phyloP scores from a whole-genome alignment of 1,140 invertebrate genomes.

The Tetraneura akinire region DNA sequence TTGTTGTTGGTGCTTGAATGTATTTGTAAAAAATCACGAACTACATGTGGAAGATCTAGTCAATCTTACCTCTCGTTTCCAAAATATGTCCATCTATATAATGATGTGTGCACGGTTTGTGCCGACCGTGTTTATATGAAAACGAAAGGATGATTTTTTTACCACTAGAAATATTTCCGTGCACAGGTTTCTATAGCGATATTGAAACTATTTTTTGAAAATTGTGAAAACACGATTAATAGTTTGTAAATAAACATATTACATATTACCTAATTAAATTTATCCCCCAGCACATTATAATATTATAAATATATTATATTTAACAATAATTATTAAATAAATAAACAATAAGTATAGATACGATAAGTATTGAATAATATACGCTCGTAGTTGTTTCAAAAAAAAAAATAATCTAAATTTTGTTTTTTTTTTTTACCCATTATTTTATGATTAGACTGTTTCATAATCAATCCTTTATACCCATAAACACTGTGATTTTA shows the following conservation, averaged over 20 bases:
- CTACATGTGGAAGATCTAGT: conserved; percentile 40
- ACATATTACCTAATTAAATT: too few species aligned
- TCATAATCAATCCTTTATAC: conserved; percentile 9
- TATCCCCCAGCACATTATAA: not conserved
- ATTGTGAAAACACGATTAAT: not conserved
- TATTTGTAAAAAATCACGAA: conserved; percentile 26
- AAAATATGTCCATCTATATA: not conserved
- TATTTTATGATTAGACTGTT: conserved; percentile 16
- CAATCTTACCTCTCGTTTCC: conserved; percentile 30
- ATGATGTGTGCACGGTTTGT: not conserved
- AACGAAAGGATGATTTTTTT: too few species aligned
- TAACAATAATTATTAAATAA: not conserved
- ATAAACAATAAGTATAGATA: not conserved
- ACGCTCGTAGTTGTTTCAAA: not conserved
- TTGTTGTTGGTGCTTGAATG: conserved; percentile 41
- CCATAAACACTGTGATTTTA: conserved; percentile 38
- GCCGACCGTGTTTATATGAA: too few species aligned
- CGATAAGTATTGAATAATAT: too few species aligned
- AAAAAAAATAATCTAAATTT: not conserved
- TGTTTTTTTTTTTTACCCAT: not conserved
- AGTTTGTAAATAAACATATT: conserved; percentile 18
- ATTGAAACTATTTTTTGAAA: not conserved
- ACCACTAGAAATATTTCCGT: not conserved
- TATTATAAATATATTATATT: not conserved
- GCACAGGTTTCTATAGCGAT: not conserved